Evolutionary conservation across 35 echinoderm and acorn worm genomes (phyloP).

Genomic region (Acanthaster planci): DNA sequence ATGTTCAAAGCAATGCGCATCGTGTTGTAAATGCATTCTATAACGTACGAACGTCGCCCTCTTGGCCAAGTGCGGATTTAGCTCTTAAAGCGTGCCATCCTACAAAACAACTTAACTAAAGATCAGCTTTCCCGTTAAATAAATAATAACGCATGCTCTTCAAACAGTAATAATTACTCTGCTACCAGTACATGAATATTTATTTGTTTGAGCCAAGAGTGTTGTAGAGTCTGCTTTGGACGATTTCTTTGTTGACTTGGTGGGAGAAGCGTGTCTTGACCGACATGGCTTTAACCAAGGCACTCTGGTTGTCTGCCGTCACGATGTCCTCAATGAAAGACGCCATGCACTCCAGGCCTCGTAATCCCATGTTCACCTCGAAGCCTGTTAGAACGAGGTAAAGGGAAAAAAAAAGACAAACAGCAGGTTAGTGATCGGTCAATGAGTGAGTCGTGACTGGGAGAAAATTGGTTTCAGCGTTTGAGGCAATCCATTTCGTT

Average conservation of each 20-base stretch:
- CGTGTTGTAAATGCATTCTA: too few species aligned
- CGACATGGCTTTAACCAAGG: slow-evolving; percentile 72
- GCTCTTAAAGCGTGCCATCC: too few species aligned
- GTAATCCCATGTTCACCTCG: slow-evolving; percentile 82
- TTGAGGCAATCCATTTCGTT: too few species aligned
- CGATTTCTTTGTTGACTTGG: slow-evolving; percentile 74
- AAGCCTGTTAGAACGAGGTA: slow-evolving; percentile 69
- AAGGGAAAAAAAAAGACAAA: slow-evolving; percentile 24
- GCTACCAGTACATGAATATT: not conserved
- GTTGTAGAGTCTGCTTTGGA: slow-evolving; percentile 29
- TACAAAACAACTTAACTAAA: too few species aligned
- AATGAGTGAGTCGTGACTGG: too few species aligned
- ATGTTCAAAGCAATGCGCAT: too few species aligned
- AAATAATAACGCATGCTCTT: too few species aligned
- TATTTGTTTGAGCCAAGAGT: slow-evolving; percentile 3
- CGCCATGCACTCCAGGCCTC: slow-evolving; percentile 69
- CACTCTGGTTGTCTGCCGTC: slow-evolving; percentile 42
- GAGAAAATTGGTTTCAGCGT: too few species aligned
- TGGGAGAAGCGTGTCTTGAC: slow-evolving; percentile 67
- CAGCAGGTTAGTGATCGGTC: not conserved
- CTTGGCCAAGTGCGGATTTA: too few species aligned
- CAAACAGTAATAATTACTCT: too few species aligned
- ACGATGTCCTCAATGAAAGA: slow-evolving; percentile 66
- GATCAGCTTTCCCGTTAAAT: too few species aligned
- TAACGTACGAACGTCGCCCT: too few species aligned